Evolutionary conservation across 2,113 vertebrate species (phyloP).

Genomic region (Microcebus murinus): DNA sequence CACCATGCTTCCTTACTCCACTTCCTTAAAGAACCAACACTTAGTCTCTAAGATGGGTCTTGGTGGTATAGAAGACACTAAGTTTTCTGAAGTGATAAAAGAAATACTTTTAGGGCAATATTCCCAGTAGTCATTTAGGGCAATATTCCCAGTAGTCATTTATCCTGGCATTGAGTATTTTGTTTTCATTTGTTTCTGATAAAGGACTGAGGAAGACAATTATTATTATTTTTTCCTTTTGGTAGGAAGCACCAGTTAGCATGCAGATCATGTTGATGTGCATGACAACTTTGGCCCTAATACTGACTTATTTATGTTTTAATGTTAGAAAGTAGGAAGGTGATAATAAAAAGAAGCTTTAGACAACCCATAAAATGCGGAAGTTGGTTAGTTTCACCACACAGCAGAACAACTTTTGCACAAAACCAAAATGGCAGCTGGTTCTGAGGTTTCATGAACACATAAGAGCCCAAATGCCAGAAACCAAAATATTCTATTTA

Average conservation of each 20-base stretch:
- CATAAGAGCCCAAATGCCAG: constrained; percentile 78
- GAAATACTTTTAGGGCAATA: background rate
- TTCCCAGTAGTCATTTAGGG: background rate
- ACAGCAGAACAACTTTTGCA: constrained; percentile 37
- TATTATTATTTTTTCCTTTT: background rate
- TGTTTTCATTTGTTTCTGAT: background rate
- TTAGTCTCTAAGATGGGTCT: background rate
- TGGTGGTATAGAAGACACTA: background rate
- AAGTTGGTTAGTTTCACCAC: background rate
- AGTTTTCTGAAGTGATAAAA: background rate
- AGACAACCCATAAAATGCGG: background rate
- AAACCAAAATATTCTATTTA: constrained; percentile 81
- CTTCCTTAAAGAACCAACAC: background rate
- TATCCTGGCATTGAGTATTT: background rate
- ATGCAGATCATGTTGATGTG: background rate
- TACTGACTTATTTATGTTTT: background rate
- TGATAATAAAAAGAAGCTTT: background rate
- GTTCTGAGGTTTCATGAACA: constrained; percentile 77
- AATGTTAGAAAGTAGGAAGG: background rate
- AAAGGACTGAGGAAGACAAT: background rate
- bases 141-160: background rate
- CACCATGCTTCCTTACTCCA: background rate
- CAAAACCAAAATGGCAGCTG: constrained; percentile 84
- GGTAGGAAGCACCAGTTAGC: background rate
- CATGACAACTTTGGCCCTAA: background rate